phyloP scores from a whole-genome alignment of 30 jellyfish, hydroid and myxozoan genomes.

The Turritopsis dohrnii region DNA sequence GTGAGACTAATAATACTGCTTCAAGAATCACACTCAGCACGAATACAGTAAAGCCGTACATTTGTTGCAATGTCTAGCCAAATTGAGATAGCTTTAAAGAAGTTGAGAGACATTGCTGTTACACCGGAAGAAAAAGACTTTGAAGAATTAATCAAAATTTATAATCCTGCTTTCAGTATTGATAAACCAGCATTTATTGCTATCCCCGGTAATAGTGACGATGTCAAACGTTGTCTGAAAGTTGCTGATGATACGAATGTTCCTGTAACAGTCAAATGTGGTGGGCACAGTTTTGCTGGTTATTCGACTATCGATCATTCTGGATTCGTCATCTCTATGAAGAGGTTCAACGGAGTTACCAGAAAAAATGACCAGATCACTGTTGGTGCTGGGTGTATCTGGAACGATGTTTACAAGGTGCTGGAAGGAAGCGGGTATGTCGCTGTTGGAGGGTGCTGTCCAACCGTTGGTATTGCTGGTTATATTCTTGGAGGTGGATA shows the following conservation, averaged over 20 bases:
- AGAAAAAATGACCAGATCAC: neutral
- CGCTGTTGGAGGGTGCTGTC: slow-evolving; percentile 22
- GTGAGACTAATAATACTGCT: too few relatives aligned
- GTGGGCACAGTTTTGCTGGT: slow-evolving; percentile 30
- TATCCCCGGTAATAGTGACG: too few relatives aligned
- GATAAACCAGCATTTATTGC: too few relatives aligned
- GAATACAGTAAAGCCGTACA: too few relatives aligned
- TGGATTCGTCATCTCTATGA: slow-evolving; percentile 13
- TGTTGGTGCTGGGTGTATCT: slow-evolving; percentile 12
- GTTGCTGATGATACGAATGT: slow-evolving; percentile 16
- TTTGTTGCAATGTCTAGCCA: too few relatives aligned
- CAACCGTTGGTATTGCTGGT: slow-evolving; percentile 22
- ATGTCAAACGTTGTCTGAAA: slow-evolving; percentile 9
- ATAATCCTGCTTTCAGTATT: too few relatives aligned
- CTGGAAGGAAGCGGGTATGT: slow-evolving; percentile 15
- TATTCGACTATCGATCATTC: slow-evolving; percentile 13
- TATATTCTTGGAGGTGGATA: slow-evolving; percentile 20
- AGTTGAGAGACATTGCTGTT: too few relatives aligned
- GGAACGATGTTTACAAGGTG: slow-evolving; percentile 19
- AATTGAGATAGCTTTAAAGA: too few relatives aligned
- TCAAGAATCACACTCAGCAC: too few relatives aligned
- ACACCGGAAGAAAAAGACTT: too few relatives aligned
- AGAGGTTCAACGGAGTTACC: slow-evolving; percentile 1
- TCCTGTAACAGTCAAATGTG: slow-evolving; percentile 15
- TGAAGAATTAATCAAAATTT: too few relatives aligned